Evolutionary conservation across 2,888 invertebrate species (phyloP).

Genomic region (Chrysolina americana): DNA sequence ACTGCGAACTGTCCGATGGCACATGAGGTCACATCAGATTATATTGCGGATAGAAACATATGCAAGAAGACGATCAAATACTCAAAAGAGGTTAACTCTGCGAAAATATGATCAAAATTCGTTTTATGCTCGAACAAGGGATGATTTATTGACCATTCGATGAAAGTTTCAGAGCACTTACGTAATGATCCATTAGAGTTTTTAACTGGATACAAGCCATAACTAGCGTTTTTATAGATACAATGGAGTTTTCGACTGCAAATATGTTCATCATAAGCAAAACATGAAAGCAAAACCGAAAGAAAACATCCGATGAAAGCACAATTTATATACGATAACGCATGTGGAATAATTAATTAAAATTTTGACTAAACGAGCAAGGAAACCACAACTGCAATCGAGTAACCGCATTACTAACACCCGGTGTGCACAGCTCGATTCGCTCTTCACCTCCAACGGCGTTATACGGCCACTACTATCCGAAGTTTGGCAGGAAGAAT

Average conservation of each 20-base stretch:
- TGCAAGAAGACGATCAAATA: too few relatives aligned
- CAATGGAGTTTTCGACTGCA: constrained; percentile 24
- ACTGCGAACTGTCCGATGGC: too few relatives aligned
- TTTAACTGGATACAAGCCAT: constrained; percentile 5
- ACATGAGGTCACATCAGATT: too few relatives aligned
- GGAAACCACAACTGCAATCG: constrained; percentile 64
- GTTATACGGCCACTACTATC: neutral
- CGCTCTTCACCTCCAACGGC: constrained; percentile 6
- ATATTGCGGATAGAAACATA: too few relatives aligned
- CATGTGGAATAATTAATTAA: constrained; percentile 69
- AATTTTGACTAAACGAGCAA: constrained; percentile 65
- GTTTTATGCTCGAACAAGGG: too few relatives aligned
- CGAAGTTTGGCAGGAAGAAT: neutral
- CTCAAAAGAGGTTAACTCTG: too few relatives aligned
- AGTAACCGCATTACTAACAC: constrained; percentile 68
- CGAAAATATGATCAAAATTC: too few relatives aligned
- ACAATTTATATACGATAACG: constrained; percentile 67
- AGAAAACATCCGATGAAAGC: constrained; percentile 41
- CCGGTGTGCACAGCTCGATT: constrained; percentile 62
- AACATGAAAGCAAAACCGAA: constrained; percentile 31
- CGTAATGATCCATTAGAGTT: neutral
- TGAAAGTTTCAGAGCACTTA: neutral
- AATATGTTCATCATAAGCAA: constrained; percentile 30
- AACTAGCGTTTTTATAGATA: constrained; percentile 16
- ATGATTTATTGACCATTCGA: neutral